Base-by-base conservation (phyloP, 2,888 invertebrate genomes). In the Abrostola triplasia region DNA sequence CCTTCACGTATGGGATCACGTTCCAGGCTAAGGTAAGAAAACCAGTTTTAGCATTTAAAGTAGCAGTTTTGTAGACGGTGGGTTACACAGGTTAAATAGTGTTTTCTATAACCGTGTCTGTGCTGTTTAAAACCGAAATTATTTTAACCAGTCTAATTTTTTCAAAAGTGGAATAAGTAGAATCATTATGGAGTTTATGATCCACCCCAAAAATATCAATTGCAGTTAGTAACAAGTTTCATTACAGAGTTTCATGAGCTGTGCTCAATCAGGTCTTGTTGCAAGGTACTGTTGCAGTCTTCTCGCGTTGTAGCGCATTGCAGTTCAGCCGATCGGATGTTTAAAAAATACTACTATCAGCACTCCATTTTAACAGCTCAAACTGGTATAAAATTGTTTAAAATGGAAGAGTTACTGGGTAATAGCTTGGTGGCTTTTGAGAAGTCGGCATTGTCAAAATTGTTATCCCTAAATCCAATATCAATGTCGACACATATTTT, bases 1-100 rank as follows among this genome's bases (percentile, higher is more conserved):
- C 99, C 73, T 99, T 99, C 95, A 97, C 98, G 82, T 98, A 98
- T 90, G 99, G 99, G 82, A 99, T 99, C 91, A 97, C 97, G 83
- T 99, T 99, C 95, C 98, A 98, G 94, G 99, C 98, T 81, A 99
- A 99, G 98, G 99, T 99, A 94, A 95, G 88, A 54, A 6, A 67
- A 62, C 56, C 7, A 38, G 13, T 12, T 40, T 40, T 10, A 40
- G 50, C 10, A 35, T 59, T 62, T 52, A n/a, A 59, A 40, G 8
- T 49, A 57, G 40, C 36, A 48, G 49, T 24, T 24, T 24, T 1
- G 24, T 2, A 24, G 24, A 24, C 24, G 24, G 24, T 24, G 24
- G 24, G 1, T 24, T 24, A 24, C 1, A 24, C 24, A 24, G 4
- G 4, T 24, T 24, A 24, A 24, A 24, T 24, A 24, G 24, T 24